Percentiles rank a stretch among this genome's conserved stretches.
Conservation (phyloP, 2,888 invertebrate species). For the Hartigia nigra region DNA sequence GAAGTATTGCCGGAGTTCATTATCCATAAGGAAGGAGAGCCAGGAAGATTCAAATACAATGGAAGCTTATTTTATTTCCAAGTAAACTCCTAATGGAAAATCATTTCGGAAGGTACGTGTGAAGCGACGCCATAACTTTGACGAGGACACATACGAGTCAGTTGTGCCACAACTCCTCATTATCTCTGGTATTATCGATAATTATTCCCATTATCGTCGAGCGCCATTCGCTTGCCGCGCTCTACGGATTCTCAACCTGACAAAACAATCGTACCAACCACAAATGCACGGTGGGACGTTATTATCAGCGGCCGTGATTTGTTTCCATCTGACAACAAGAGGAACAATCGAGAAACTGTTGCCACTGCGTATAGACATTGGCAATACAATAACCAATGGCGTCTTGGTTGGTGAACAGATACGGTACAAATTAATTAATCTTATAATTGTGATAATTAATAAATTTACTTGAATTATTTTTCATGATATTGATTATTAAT, state of each 20-base stretch:
- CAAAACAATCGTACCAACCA: neutral
- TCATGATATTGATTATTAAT: neutral
- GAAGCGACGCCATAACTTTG: neutral
- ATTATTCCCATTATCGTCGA: neutral
- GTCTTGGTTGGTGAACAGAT: neutral
- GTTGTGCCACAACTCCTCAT: neutral
- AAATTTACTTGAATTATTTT: neutral
- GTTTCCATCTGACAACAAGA: neutral
- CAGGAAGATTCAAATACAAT: neutral
- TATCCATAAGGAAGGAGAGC: neutral
- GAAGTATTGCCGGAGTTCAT: neutral
- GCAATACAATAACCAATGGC: neutral
- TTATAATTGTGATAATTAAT: neutral
- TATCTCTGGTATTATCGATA: neutral
- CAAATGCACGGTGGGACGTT: neutral
- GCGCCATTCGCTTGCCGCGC: neutral
- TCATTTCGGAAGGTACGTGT: neutral
- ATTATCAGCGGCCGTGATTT: neutral
- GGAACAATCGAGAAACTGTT: neutral
- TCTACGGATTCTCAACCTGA: neutral
- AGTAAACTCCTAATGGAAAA: neutral
- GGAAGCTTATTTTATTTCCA: neutral
- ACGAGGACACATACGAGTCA: neutral
- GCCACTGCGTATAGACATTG: neutral
- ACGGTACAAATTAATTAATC: neutral